Base-by-base conservation (phyloP, 1,140 invertebrate species). In the Danaus melanippus region DNA sequence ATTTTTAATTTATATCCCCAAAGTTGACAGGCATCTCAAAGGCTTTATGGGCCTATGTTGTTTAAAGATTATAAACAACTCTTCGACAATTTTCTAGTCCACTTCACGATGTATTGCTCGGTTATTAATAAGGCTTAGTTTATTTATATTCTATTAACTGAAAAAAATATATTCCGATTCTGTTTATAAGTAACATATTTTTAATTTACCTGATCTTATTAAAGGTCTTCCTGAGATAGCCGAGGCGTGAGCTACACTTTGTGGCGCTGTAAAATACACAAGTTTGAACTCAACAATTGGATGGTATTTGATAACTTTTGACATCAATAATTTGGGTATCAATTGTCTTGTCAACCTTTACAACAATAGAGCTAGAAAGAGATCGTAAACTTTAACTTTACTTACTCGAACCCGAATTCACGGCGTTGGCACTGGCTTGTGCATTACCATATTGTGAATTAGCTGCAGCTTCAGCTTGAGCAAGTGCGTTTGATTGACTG, bases 1-100 rank as follows among this genome's bases (percentile, higher is more conserved):
- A 78, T 76, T 80, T 80, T 80, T 80, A 80, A 80, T 78, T 79
- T 78, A 79, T 74, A 66, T 71, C 67, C 62, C 53, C 60, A 79
- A 79, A 74, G 64, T 79, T 74, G 69, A 70, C 66, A 67, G 66
- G 46, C 41, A 56, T 58, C 62, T 58, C 60, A 53, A 59, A 63
- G 57, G 70, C 51, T 64, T 67, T 64, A 67, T 57, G 12, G 53
- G 46, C 50, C 57, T 60, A 55, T 32, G 61, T 64, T 71, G 67
- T 66, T 71, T 67, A 69, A 71, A 70, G 70, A 71, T 66, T 69
- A 62, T 67, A 67, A 64, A 60, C 50, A 70, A 70, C 56, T 66
- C 65, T 55, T 12, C 44, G 43, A 46, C 44, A 53, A 53, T 50
- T 32, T 32, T 32, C 21, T 32, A 64, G 61, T 64, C 67, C 69